phyloP scores from a whole-genome alignment of 2,888 invertebrate species.

The Aphidoletes aphidimyza region DNA sequence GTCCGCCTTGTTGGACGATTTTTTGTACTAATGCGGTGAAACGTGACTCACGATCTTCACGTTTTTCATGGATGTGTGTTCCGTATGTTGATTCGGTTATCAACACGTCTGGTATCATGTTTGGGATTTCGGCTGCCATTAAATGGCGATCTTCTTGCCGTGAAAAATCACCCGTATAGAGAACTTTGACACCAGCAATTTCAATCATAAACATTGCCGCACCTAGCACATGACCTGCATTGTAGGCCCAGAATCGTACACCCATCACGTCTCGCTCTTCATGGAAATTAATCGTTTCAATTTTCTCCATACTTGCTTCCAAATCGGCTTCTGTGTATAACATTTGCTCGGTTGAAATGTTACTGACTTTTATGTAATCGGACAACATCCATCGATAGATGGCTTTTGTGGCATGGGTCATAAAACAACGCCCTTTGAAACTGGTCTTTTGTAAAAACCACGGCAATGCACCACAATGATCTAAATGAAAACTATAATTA shows the following conservation, averaged over 20 bases:
- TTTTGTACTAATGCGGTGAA: slow-evolving; percentile 95
- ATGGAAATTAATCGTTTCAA: slow-evolving; percentile 97
- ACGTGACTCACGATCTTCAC: slow-evolving; percentile 94
- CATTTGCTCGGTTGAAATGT: slow-evolving; percentile 96
- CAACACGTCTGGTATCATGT: slow-evolving; percentile 93
- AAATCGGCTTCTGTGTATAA: slow-evolving; percentile 97
- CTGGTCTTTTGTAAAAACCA: slow-evolving; percentile 98
- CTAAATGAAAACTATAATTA: slow-evolving; percentile 88
- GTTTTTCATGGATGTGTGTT: slow-evolving; percentile 97
- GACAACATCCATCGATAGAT: slow-evolving; percentile 98
- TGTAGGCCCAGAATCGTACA: slow-evolving; percentile 98
- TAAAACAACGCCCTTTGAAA: slow-evolving; percentile 97
- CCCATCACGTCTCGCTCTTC: slow-evolving; percentile 98
- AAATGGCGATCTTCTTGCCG: slow-evolving; percentile 98
- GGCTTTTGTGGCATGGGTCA: slow-evolving; percentile 99
- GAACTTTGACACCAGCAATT: slow-evolving; percentile 95
- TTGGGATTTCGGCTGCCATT: slow-evolving; percentile 99
- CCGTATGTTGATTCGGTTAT: slow-evolving; percentile 99
- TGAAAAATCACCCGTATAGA: slow-evolving; percentile 99
- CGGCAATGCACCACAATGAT: slow-evolving; percentile 97
- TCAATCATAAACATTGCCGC: slow-evolving; percentile 98
- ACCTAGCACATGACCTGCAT: slow-evolving; percentile 98
- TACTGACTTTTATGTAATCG: slow-evolving; percentile 99
- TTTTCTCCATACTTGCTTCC: slow-evolving; percentile 98
- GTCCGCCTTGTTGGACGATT: slow-evolving; percentile 95